These are phyloP conservation scores for Hipparchia semele DNA, from an alignment of 2,888 invertebrate species.

Conservation along the genomic window DNA sequence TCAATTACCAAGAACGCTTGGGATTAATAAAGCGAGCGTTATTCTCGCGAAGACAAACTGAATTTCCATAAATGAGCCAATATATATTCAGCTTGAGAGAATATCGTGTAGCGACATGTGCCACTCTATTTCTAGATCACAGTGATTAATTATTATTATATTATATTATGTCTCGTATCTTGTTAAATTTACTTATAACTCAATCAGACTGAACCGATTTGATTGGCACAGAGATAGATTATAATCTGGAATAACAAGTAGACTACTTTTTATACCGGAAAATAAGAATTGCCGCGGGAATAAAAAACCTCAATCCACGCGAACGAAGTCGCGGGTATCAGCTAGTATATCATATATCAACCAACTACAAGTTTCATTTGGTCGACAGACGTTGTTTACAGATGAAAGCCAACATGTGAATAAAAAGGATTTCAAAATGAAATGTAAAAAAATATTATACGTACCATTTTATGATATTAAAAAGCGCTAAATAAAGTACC, in stretches of 20 bases:
- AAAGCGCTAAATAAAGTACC: conserved; percentile 2
- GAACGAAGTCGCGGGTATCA: no score
- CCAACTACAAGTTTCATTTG: no score
- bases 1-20: conserved; percentile 27
- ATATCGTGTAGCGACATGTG: conserved; percentile 38
- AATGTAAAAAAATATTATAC: not conserved
- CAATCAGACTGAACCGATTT: no score
- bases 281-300: no score
- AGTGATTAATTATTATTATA: conserved; percentile 18
- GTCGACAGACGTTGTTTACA: no score
- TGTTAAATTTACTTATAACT: no score
- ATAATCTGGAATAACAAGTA: no score
- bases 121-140: conserved; percentile 31
- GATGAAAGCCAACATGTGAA: not conserved
- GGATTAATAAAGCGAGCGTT: conserved; percentile 36
- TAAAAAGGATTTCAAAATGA: not conserved
- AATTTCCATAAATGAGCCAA: conserved; percentile 39
- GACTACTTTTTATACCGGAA: no score
- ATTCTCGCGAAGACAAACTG: conserved; percentile 38
- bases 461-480: not conserved
- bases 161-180: conserved; percentile 1
- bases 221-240: no score
- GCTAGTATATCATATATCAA: no score
- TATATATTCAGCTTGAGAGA: conserved; percentile 38
- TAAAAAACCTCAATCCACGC: no score